Evolutionary conservation across 2,113 vertebrate species (phyloP).

Genomic region (Cephalopterus ornatus): DNA sequence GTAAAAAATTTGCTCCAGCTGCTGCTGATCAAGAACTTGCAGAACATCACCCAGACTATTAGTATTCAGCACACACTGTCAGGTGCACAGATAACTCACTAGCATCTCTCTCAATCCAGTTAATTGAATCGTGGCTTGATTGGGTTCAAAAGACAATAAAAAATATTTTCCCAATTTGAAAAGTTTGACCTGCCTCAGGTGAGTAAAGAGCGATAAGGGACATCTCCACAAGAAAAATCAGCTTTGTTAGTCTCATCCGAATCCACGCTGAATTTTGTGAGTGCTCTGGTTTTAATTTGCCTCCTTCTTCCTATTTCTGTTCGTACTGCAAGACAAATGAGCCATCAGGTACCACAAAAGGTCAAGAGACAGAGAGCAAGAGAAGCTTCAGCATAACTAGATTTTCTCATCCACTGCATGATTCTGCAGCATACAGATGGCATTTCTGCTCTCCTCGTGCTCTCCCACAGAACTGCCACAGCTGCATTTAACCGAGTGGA

Average conservation of each 20-base stretch:
- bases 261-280: neutral
- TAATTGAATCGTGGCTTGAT: conserved; percentile 31
- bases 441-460: neutral
- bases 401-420: neutral
- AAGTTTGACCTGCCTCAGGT: neutral
- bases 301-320: neutral
- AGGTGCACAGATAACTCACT: conserved; percentile 22
- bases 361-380: neutral
- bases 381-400: neutral
- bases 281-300: neutral
- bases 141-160: neutral
- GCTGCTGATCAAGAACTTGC: conserved; percentile 30
- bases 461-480: neutral
- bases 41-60: conserved; percentile 1
- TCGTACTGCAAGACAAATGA: neutral
- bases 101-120: neutral
- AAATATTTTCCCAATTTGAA: neutral
- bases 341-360: neutral
- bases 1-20: conserved; percentile 48
- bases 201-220: neutral
- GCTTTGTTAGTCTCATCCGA: neutral
- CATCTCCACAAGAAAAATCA: neutral
- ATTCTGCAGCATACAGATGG: neutral
- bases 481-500: neutral
- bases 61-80: neutral